Evolutionary conservation across 1,140 invertebrate genomes (phyloP), one percentile per base, ranked within the genome.

Genomic region (Proctacanthus coquilletti): DNA sequence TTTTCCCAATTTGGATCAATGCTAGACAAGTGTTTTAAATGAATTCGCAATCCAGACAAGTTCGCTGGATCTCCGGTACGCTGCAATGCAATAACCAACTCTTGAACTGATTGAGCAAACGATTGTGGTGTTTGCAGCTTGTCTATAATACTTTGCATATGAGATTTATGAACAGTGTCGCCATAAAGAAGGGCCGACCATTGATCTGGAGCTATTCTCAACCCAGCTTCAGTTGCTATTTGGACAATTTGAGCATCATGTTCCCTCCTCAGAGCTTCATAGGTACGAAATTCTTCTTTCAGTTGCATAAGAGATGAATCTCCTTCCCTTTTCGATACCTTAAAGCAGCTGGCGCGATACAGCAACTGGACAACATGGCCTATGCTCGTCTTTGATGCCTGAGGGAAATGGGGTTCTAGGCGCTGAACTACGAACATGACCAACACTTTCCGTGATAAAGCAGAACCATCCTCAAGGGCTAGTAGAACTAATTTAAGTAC

Each of bases 391-490:
- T 98, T 98, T 4, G 91, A 96, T 31, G 93, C 89, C 68, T 97
- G 93, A 4, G 93, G 88, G 66, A 95, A 98, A 60, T 93, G 85
- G 23, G 85, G 80, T 58, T 92, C 84, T 39, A 98, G 65, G 52
- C 89, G 73, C 65, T 98, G 91, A 25, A 98, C 94, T 29, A 98
- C 91, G 72, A 96, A 98, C 81, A 98, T 88, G 27, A 98, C 94
- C 43, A 98, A 66, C 18, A 97, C 93, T 67, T 98, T 98, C 40
- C 95, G 70, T 1, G 92, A 96, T 41, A 98, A 65, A n/a, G 89
- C 84, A 4, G 89, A 92, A 4, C 94, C 94, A 66, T 97, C 92
- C 62, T 95, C 89, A 20, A 98, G 63, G 2, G 93, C 91, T 36
- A 96, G 60, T 5, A 98, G 65, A 13, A 98, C 92, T 34, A 98